Percentiles rank a stretch among this genome's conserved stretches.
These are phyloP conservation scores for Enteromius treurensis DNA, from an alignment of 2,797 vertebrate genomes.

Conservation along the genomic window DNA sequence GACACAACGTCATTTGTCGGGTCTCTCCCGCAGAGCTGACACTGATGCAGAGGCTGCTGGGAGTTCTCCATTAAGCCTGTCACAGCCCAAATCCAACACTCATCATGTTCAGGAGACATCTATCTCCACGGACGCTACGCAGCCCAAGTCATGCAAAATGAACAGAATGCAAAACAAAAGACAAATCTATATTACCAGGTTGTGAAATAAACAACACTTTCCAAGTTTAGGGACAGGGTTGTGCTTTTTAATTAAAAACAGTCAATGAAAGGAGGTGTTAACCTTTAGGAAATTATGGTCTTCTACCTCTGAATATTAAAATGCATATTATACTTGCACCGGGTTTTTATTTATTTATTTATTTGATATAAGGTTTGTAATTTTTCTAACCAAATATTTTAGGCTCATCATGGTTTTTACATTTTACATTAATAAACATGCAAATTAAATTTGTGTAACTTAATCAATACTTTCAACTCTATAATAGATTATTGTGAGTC, in stretches of 20 bases:
- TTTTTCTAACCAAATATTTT: not conserved
- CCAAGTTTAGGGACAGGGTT: not conserved
- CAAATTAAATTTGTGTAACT: not conserved
- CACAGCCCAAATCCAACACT: slow-evolving; percentile 49
- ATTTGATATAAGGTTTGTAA: not conserved
- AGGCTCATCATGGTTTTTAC: not conserved
- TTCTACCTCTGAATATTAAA: not conserved
- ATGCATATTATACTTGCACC: too few relatives aligned
- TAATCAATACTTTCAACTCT: not conserved
- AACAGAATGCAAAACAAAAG: not conserved
- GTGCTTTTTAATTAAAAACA: not conserved
- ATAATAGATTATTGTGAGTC: not conserved
- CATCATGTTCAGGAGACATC: slow-evolving; percentile 22
- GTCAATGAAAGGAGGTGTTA: not conserved
- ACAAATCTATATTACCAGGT: not conserved
- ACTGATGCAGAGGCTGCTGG: slow-evolving; percentile 68
- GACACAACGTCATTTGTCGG: slow-evolving; percentile 73
- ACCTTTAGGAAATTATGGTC: not conserved
- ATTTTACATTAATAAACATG: not conserved
- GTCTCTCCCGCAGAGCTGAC: slow-evolving; percentile 70
- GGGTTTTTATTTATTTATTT: not conserved
- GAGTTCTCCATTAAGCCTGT: slow-evolving; percentile 70
- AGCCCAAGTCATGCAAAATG: not conserved
- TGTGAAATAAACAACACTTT: not conserved
- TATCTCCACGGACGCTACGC: slow-evolving; percentile 14